Percentiles rank a stretch among this genome's conserved stretches.
Conservation (phyloP, 1,140 invertebrate genomes). For the Ptiloglossa arizonensis region DNA sequence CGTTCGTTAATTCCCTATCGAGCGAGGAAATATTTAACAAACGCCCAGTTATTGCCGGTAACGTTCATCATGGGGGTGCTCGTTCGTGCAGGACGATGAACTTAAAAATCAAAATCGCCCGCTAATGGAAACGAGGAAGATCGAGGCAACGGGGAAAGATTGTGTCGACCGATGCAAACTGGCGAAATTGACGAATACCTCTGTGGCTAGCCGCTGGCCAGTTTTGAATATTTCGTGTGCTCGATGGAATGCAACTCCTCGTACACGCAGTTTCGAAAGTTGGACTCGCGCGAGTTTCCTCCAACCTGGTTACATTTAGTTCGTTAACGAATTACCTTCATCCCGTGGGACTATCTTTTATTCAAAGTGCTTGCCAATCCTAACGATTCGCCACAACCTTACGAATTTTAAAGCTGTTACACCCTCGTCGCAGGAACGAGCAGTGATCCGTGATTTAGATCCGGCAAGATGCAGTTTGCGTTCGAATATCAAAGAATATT, state of each 20-base stretch:
- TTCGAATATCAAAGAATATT: background rate
- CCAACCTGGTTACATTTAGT: slow-evolving; percentile 14
- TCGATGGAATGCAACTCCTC: slow-evolving; percentile 25
- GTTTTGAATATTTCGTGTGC: slow-evolving; percentile 38
- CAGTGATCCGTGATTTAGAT: no score
- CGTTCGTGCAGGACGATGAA: slow-evolving; percentile 16
- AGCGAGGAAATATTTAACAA: background rate
- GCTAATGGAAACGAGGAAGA: slow-evolving; percentile 19
- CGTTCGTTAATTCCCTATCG: background rate
- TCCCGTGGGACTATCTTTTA: slow-evolving; percentile 8
- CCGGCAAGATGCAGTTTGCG: no score
- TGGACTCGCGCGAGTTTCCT: background rate
- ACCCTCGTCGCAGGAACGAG: no score
- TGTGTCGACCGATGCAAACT: background rate
- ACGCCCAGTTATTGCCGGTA: background rate
- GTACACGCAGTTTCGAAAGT: slow-evolving; percentile 33
- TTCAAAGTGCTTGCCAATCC: background rate
- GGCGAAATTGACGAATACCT: slow-evolving; percentile 33
- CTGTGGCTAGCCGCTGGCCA: slow-evolving; percentile 14
- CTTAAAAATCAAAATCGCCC: slow-evolving; percentile 18
- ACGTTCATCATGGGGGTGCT: background rate
- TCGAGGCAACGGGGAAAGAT: background rate
- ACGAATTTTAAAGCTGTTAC: background rate
- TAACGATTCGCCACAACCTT: background rate
- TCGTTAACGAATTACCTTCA: slow-evolving; percentile 12